Evolutionary conservation across 2,888 invertebrate genomes (phyloP), one percentile per base, ranked within the genome.

Genomic region (Tortrix viridana): DNA sequence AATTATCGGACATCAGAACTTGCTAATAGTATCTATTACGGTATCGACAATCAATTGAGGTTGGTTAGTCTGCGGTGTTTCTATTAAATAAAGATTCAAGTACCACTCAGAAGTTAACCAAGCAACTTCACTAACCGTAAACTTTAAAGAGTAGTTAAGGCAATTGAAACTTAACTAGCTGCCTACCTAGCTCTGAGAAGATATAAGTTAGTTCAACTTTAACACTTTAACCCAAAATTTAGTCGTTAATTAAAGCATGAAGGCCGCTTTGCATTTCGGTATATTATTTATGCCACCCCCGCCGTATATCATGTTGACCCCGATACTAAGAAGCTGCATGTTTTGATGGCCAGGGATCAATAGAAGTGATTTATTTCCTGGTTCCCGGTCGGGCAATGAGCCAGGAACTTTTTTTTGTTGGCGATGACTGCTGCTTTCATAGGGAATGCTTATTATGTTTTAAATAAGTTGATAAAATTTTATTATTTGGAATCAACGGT

Each of bases 311-410:
- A 22, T 32, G 19, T 46, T 53, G 63, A 53, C 63, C 57, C 46
- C 38, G 16, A 58, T 58, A 32, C 53, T 32, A 38, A 52, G 57
- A 62, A 46, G 46, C 52, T 62, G 62, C 57, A 62, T 56, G 56
- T 56, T 56, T 49, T 50, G 50, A 56, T 46, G 18, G 23, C 43
- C 26, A 26, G 44, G 37, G 50, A 56, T 62, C 63, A 53, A 63
- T 63, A 62, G 46, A 4, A 7, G 53, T 58, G 63, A 63, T 57
- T 58, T 48, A 58, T 58, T 26, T 53, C 23, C 41, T 53, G 26
- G 41, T 43, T 32, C 57, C 56, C 57, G 47, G 32, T 53, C 32
- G 43, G 63, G 58, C 63, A 53, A 16, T n/a, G 26, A 38, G 63
- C 58, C 63, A 63, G 48, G 18, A 62, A 26, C n/a, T 22, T 43